Evolutionary conservation across 2,113 vertebrate genomes (phyloP).

Genomic region (Antennarius striatus): DNA sequence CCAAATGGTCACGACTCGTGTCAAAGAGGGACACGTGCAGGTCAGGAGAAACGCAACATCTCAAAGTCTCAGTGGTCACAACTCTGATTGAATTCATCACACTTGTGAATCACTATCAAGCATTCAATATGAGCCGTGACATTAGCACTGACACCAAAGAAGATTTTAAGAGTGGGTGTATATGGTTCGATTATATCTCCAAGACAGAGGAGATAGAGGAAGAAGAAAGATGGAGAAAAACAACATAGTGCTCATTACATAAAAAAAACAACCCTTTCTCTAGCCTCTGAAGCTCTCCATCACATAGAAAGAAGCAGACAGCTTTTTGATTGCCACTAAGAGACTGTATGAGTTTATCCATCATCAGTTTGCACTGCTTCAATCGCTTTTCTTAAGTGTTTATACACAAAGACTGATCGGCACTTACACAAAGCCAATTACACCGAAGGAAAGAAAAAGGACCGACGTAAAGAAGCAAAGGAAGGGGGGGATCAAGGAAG

Average conservation of each 20-base stretch:
- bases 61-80: constrained; percentile 31
- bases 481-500: neutral
- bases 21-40: constrained; percentile 28
- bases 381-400: constrained; percentile 39
- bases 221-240: neutral
- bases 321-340: constrained; percentile 24
- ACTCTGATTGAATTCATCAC: constrained; percentile 58
- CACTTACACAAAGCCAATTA: constrained; percentile 36
- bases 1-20: constrained; percentile 17
- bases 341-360: constrained; percentile 50
- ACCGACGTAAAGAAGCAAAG: neutral
- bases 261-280: constrained; percentile 23
- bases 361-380: constrained; percentile 40
- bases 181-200: constrained; percentile 44
- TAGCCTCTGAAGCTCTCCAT: neutral
- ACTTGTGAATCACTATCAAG: constrained; percentile 50
- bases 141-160: constrained; percentile 48
- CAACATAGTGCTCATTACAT: neutral
- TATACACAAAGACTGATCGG: constrained; percentile 52
- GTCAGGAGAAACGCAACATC: constrained; percentile 23
- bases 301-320: constrained; percentile 19
- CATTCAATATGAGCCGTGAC: constrained; percentile 52
- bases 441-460: constrained; percentile 21
- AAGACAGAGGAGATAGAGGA: constrained; percentile 19
- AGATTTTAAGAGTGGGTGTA: constrained; percentile 28